phyloP scores from a whole-genome alignment of 2,113 vertebrate species.

The Cynocephalus volans region DNA sequence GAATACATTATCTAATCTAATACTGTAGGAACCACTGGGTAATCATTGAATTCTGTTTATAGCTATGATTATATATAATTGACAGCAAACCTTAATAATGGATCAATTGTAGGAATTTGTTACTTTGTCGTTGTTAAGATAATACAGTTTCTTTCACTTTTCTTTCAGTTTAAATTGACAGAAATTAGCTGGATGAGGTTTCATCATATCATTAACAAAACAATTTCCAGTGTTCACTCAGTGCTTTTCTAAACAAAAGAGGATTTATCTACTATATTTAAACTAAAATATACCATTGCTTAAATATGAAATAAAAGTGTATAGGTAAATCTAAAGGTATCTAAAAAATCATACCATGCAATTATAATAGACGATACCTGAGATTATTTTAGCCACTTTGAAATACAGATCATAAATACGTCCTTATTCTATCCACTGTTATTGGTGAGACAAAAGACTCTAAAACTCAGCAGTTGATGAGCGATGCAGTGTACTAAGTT shows the following conservation, averaged over 20 bases:
- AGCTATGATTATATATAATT: constrained; percentile 67
- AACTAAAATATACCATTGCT: constrained; percentile 43
- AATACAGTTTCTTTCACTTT: constrained; percentile 57
- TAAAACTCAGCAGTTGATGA: background rate
- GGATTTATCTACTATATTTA: constrained; percentile 40
- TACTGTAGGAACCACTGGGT: constrained; percentile 23
- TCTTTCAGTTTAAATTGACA: constrained; percentile 66
- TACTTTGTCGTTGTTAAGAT: constrained; percentile 63
- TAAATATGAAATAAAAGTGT: constrained; percentile 57
- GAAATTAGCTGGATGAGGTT: constrained; percentile 50
- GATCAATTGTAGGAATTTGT: constrained; percentile 47
- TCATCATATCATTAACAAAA: constrained; percentile 69
- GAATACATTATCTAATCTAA: constrained; percentile 75
- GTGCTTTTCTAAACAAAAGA: constrained; percentile 61
- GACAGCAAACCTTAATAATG: constrained; percentile 68
- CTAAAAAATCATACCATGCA: constrained; percentile 31
- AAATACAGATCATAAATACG: constrained; percentile 36
- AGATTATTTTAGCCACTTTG: constrained; percentile 59
- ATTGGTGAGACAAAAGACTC: background rate
- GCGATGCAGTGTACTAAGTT: constrained; percentile 13
- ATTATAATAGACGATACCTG: background rate
- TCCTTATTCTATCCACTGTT: constrained; percentile 14
- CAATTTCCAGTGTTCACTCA: constrained; percentile 63
- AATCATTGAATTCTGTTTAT: constrained; percentile 64
- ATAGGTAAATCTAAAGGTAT: constrained; percentile 31